A percentile compares a stretch with the other conserved stretches of the same genome.
Evolutionary conservation across 2,797 vertebrate genomes (phyloP).

Genomic region (Caiman crocodilus): DNA sequence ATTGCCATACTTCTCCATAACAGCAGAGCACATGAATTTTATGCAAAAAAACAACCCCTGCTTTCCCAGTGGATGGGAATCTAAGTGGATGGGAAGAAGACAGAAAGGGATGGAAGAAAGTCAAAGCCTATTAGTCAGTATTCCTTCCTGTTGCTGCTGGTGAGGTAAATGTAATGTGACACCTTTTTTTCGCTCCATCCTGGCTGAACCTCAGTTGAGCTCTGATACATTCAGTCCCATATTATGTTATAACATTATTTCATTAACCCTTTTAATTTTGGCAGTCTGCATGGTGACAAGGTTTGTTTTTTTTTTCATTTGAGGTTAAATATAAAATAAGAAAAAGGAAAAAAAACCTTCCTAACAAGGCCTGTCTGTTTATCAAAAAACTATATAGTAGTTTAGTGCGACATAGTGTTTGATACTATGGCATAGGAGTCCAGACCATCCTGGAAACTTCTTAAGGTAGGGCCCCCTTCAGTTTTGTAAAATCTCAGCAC

Average conservation of each 20-base stretch:
- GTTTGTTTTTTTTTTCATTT: constrained; percentile 57
- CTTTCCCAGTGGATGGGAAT: not conserved
- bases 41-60: not conserved
- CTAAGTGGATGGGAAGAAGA: not conserved
- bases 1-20: not conserved
- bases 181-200: not conserved
- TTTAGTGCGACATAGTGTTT: constrained; percentile 18
- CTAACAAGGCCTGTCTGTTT: constrained; percentile 49
- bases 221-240: not conserved
- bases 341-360: constrained; percentile 33
- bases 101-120: not conserved
- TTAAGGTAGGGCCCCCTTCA: constrained; percentile 2
- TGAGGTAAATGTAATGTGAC: not conserved
- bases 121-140: not conserved
- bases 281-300: constrained; percentile 22
- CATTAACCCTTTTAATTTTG: constrained; percentile 48
- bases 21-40: not conserved
- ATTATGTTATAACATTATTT: constrained; percentile 25
- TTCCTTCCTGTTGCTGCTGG: not conserved
- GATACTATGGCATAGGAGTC: constrained; percentile 1
- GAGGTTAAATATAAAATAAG: constrained; percentile 44
- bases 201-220: not conserved
- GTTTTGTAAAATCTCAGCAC: constrained; percentile 21
- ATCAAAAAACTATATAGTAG: constrained; percentile 56
- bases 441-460: not conserved